These are phyloP conservation scores for Elaphurus davidianus DNA, from an alignment of 2,113 vertebrate genomes.

Conservation along the genomic window DNA sequence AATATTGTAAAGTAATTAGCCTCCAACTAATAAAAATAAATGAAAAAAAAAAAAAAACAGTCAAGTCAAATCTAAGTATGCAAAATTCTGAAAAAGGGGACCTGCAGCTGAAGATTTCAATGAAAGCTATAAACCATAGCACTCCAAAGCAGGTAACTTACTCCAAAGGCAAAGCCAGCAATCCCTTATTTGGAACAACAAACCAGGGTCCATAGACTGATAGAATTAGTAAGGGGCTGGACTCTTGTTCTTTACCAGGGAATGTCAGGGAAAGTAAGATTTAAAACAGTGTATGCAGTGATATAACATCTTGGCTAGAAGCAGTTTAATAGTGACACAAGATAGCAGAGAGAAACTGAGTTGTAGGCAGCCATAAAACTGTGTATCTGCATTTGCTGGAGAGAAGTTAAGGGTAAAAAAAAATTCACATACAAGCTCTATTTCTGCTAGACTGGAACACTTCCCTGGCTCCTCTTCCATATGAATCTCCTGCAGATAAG, in stretches of 20 bases:
- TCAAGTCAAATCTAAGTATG: not conserved
- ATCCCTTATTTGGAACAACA: not conserved
- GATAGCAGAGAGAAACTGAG: not conserved
- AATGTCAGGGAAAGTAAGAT: not conserved
- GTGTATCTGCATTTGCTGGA: not conserved
- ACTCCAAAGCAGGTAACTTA: not conserved
- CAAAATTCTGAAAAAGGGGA: not conserved
- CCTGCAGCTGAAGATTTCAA: not conserved
- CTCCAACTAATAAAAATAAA: too few relatives aligned
- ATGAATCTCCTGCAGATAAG: not conserved
- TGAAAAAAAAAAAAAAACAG: not conserved
- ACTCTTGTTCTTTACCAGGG: not conserved
- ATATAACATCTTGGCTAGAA: not conserved
- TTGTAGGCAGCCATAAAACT: not conserved
- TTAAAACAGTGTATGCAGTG: not conserved
- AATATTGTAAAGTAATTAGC: too few relatives aligned
- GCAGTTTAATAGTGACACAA: not conserved
- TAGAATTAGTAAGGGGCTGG: not conserved
- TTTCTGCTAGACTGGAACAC: not conserved
- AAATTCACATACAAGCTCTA: not conserved
- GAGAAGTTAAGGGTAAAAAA: not conserved
- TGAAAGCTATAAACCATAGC: not conserved
- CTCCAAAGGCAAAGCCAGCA: not conserved
- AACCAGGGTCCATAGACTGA: not conserved
- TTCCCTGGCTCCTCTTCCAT: not conserved